A percentile compares a stretch with the other conserved stretches of the same genome.
Evolutionary conservation across 37 sponge, comb jelly and placozoan species (phyloP).

Genomic region (Amphimedon queenslandica): DNA sequence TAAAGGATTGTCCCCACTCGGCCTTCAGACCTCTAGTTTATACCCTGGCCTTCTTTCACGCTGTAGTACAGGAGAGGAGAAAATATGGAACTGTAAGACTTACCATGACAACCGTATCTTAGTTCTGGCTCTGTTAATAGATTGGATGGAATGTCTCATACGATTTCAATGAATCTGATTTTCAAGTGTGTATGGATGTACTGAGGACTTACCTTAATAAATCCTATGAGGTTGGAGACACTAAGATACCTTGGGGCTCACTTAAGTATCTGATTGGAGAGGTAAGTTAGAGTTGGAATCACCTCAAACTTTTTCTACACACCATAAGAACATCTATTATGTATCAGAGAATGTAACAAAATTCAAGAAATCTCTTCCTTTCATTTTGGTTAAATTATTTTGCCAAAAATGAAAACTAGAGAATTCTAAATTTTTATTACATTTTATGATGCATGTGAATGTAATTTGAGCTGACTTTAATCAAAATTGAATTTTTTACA

Average conservation of each 20-base stretch:
- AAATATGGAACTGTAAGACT: constrained; percentile 89
- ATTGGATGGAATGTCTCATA: constrained; percentile 99
- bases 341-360: too few species aligned
- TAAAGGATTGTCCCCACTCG: constrained; percentile 84
- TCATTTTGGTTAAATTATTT: too few species aligned
- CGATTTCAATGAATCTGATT: constrained; percentile 99
- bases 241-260: constrained; percentile 97
- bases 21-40: constrained; percentile 93
- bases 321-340: too few species aligned
- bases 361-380: too few species aligned
- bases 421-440: too few species aligned
- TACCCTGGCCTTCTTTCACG: constrained; percentile 97
- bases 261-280: constrained; percentile 99
- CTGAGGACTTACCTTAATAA: constrained; percentile 92
- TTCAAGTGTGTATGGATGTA: constrained; percentile 94
- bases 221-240: constrained; percentile 77
- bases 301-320: too few species aligned
- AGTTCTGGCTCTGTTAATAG: constrained; percentile 9
- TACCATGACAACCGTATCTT: too few species aligned
- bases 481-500: too few species aligned
- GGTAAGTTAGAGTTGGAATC: constrained; percentile 64
- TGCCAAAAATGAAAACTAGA: too few species aligned
- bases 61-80: constrained; percentile 98
- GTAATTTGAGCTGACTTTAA: too few species aligned
- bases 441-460: too few species aligned